Base-by-base conservation (phyloP, 2,888 invertebrate species). In the Tenthredo distinguenda region DNA sequence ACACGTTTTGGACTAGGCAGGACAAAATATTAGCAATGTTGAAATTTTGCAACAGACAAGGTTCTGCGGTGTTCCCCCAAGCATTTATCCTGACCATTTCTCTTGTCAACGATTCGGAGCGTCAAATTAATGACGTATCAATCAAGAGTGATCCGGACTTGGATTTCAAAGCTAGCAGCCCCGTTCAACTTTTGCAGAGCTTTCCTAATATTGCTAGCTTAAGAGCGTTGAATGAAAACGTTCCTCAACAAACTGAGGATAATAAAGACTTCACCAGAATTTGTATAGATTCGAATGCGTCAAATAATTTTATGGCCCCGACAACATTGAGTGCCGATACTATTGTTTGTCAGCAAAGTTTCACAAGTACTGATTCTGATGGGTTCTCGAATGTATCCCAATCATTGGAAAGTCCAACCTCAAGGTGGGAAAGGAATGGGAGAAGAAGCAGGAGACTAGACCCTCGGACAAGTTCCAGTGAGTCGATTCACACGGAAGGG, bases 1-100 rank as follows among this genome's bases (percentile, higher is more conserved):
- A 90, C 86, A 90, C 91, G 47, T 89, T 90, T 50, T 93, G 93
- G 93, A 92, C 92, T 21, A 90, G 92, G 2, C 92, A 92, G 81
- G 93, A 93, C 84, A 93, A 93, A 88, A 92, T 92, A 90, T 92
- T 92, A 85, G 93, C 93, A 0, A 89, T 91, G 86, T 84, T 92
- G 50, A 92, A 93, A 71, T 93, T 93, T 81, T 88, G 89, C 3
- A 91, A 92, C 43, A 88, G 90, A 85, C 89, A 89, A 1, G 89
- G 89, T 15, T 91, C 91, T 0, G 86, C 87, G 3, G 89, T 91
- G 31, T 92, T 89, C 87, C 90, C 91, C 5, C 90, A 91, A 47
- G 93, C 93, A 0, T 92, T 93, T 79, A 87, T 91, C 1, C 88
- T 93, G 6, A 93, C 92, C 12, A 89, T 93, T 47, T 81, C 58